Evolutionary conservation across 2,888 invertebrate genomes (phyloP), one percentile per base, ranked within the genome.

Genomic region (Seladonia tumulorum): DNA sequence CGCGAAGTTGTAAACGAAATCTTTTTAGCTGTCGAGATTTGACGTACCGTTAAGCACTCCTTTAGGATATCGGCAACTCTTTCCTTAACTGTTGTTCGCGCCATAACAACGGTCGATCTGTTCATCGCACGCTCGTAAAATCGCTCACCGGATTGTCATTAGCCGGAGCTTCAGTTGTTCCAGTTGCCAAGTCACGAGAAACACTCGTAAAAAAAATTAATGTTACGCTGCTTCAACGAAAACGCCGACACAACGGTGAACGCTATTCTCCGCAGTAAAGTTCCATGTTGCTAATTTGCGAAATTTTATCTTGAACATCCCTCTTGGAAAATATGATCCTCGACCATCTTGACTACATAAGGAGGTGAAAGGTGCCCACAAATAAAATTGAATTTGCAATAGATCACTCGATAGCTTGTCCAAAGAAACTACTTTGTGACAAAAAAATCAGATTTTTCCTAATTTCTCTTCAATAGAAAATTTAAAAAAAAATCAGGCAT

Each of bases 81-180:
- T 42, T 39, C 8, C 42, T 49, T 49, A 82, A 87, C 85, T 83
- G 79, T 79, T 81, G 63, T 78, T 79, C 77, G 73, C 35, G 76
- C 66, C 60, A 74, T 82, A 79, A 79, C 79, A 81, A 82, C 77
- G 47, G 25, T 77, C 71, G 53, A 68, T 80, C 66, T 75, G 72
- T 25, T 25, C 77, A 73, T 79, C 72, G 75, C 79, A 76, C 77
- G 81, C 63, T 83, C 78, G 57, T 82, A 72, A 78, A 75, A 82
- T 79, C 78, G 70, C 70, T 84, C 74, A 1, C 45, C 47, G 42
- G 71, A 71, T 70, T 86, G 80, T 76, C 60, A 53, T 80, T 73
- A 76, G 75, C 12, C 81, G 35, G 25, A 22, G 60, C 35, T 16
- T 74, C 66, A 68, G 53, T 53, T n/a, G 53, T 53, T 53, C 22